Base-by-base conservation (phyloP, 2,888 invertebrate genomes). In the Choristoneura rosaceana region DNA sequence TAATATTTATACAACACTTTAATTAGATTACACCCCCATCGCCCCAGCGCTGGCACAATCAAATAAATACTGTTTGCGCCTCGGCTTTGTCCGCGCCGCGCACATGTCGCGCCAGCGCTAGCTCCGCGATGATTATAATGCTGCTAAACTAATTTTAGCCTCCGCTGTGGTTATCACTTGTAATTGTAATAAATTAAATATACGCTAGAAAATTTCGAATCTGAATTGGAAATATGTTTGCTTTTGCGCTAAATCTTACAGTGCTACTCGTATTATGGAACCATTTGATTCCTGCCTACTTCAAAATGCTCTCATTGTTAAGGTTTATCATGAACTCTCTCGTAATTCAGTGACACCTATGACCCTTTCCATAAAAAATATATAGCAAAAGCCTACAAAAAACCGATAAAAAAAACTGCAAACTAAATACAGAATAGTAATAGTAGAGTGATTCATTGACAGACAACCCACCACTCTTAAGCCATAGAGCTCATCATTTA, bases 11-110 rank as follows among this genome's bases (percentile, higher is more conserved):
- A 85, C 85, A 84, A 86, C 81, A 78, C 79, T 81, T 85, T 76
- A 86, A 91, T 90, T 90, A 82, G 84, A 89, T 91, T 90, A 90
- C 78, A 73, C 62, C 74, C 77, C 78, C 79, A 78, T 80, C 78
- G 80, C 77, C 79, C 76, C 68, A 61, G 47, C 69, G 69, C 33
- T 66, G 74, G 61, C 68, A 71, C 65, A 81, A 81, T 81, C 78
- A 78, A 81, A 79, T 80, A 80, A 79, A 77, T 74, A 71, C 69
- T 71, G 68, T 75, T 74, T 77, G 76, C 75, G 74, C 62, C 68
- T 55, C 73, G 74, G 74, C 75, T 75, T 75, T 75, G 75, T 76
- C 67, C 62, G 76, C 62, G 55, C 55, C 62, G 70, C 75, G 77
- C 78, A 79, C 78, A 80, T 79, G 77, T 74, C 74, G 61, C 73